phyloP scores from a whole-genome alignment of 2,888 invertebrate species.

The Gibbula magus region DNA sequence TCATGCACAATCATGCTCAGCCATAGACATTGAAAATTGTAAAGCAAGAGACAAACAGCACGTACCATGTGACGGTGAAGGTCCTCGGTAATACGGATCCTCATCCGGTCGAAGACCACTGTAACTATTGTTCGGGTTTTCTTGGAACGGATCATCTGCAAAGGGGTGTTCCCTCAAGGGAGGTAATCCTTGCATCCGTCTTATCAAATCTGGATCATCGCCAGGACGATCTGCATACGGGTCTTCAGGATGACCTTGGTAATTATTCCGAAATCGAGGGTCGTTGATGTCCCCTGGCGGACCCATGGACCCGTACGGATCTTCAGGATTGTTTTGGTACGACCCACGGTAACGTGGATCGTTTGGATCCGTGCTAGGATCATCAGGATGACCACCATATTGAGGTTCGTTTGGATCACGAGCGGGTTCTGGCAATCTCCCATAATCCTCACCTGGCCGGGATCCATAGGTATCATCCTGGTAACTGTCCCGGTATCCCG shows the following conservation, averaged over 20 bases:
- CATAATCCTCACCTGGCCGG: slow-evolving; percentile 44
- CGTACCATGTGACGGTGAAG: slow-evolving; percentile 42
- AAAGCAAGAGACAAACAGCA: slow-evolving; percentile 26
- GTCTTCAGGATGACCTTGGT: slow-evolving; percentile 30
- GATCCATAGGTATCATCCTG: slow-evolving; percentile 39
- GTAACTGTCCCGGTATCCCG: slow-evolving; percentile 40
- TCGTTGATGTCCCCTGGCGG: background rate
- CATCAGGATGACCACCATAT: slow-evolving; percentile 34
- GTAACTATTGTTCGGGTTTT: slow-evolving; percentile 46
- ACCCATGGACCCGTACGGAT: slow-evolving; percentile 5
- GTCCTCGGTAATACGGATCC: slow-evolving; percentile 53
- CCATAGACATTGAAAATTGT: background rate
- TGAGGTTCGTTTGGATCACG: slow-evolving; percentile 27
- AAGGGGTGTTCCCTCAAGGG: slow-evolving; percentile 65
- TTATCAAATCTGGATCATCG: slow-evolving; percentile 37
- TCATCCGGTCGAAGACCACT: slow-evolving; percentile 42
- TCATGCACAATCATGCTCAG: background rate
- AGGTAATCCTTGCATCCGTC: slow-evolving; percentile 63
- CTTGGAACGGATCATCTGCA: slow-evolving; percentile 67
- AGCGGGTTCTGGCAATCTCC: background rate
- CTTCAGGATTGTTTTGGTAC: slow-evolving; percentile 24
- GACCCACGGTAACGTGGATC: background rate
- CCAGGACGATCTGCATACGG: slow-evolving; percentile 39
- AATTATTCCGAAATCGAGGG: slow-evolving; percentile 25
- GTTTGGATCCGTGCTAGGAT: slow-evolving; percentile 27